Evolutionary conservation across 2,113 vertebrate genomes (phyloP).

Genomic region (sheep (Ovis aries)): DNA sequence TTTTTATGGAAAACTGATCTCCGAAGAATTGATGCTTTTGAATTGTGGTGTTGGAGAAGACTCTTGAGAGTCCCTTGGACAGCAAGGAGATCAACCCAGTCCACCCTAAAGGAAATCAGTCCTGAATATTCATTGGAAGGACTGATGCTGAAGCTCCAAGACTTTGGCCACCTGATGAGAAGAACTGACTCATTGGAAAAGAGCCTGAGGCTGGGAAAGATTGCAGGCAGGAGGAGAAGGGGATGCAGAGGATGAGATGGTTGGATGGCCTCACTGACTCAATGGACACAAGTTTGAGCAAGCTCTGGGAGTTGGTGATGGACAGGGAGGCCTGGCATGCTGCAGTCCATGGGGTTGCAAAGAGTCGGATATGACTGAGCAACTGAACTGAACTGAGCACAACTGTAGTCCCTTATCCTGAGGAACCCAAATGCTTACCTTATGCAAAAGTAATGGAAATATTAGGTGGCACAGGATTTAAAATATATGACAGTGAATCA

Average conservation of each 20-base stretch:
- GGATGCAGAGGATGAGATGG: fast-evolving
- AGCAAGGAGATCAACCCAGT: not conserved
- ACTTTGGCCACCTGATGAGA: not conserved
- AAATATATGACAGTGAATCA: not conserved
- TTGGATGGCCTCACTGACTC: not conserved
- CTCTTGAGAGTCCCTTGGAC: not conserved
- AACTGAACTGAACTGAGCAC: not conserved
- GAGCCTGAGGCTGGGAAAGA: not conserved
- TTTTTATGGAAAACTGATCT: not conserved
- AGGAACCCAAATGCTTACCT: not conserved
- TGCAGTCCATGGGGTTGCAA: not conserved
- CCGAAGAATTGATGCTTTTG: not conserved
- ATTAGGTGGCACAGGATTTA: not conserved
- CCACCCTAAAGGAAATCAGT: not conserved
- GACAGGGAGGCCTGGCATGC: not conserved
- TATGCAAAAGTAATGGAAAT: not conserved
- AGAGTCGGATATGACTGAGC: fast-evolving
- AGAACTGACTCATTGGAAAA: not conserved
- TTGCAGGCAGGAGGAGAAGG: not conserved
- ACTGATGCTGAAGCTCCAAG: not conserved
- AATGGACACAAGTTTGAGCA: not conserved
- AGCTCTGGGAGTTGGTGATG: fast-evolving
- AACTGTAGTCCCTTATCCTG: not conserved
- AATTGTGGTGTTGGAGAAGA: not conserved
- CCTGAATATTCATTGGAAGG: not conserved